Base-by-base conservation (phyloP, 2,113 vertebrate species). In the Seriola aureovittata region DNA sequence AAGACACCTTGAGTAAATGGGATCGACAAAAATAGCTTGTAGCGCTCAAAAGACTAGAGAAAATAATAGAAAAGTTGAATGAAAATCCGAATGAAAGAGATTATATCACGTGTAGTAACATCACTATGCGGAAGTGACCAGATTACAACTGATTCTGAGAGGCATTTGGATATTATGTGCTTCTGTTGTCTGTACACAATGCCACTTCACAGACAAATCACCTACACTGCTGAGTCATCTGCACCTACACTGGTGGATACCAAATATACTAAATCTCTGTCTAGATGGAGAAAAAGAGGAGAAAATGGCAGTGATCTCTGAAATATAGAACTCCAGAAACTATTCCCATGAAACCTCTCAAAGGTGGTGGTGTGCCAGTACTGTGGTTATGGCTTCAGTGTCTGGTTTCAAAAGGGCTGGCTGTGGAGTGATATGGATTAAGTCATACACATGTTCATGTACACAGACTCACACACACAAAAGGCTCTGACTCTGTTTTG, bases 321-420 rank as follows among this genome's bases (percentile, higher is more conserved):
- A 66, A 23, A 52, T 74, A 52, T 36, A 25, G 23, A 73, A 70
- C 40, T 66, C 14, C n/a, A 69, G 11, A 70, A 57, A 80, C 50
- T 82, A 66, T 48, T 70, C 42, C 19, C 8, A 65, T 59, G 34
- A 74, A 81, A 50, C 42, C 8, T 0, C 72, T 71, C 14, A 54
- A 52, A 82, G 36, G 82, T 23, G 36, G 73, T 75, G 64, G 79
- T 2, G 25, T 52, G 65, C 64, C 50, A 40, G 63, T 19, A 14
- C 50, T 79, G 75, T 40, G 72, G 85, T 80, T 87, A 83, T 59
- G 70, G 62, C 59, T 87, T 71, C 55, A 62, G 89, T 74, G 63
- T 89, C 76, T 64, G 64, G 34, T 88, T 90, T 89, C 71, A 79
- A 67, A 86, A 48, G 48, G 38, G 17, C 29, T 38, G 50, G 42